phyloP scores from a whole-genome alignment of 1,140 invertebrate genomes.

The Stegodyphus mimosarum region DNA sequence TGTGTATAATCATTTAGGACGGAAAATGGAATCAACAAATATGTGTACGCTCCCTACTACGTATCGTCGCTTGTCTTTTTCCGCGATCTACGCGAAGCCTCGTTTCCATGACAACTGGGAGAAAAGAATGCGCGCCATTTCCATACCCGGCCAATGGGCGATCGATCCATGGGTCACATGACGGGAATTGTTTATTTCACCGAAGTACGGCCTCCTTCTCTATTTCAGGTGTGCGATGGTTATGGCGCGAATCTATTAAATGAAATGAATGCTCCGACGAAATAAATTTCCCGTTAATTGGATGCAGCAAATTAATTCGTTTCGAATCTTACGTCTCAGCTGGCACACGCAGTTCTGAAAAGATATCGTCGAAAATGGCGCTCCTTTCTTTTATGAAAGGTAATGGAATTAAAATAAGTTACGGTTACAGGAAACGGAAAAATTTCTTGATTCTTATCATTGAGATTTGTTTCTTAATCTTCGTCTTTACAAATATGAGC shows the following conservation, averaged over 20 bases:
- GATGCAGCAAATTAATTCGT: background rate
- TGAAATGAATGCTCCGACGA: background rate
- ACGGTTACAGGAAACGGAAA: too few relatives aligned
- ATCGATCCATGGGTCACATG: slow-evolving; percentile 6
- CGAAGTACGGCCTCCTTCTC: background rate
- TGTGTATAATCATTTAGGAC: too few relatives aligned
- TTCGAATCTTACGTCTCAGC: background rate
- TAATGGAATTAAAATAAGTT: too few relatives aligned
- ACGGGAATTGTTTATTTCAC: background rate
- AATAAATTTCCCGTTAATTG: background rate
- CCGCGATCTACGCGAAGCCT: background rate
- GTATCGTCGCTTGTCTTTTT: too few relatives aligned
- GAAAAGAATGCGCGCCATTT: background rate
- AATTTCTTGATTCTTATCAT: too few relatives aligned
- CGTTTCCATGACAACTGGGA: background rate
- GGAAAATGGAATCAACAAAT: too few relatives aligned
- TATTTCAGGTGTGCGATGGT: background rate
- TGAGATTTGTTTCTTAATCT: too few relatives aligned
- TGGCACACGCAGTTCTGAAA: too few relatives aligned
- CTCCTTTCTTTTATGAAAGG: too few relatives aligned
- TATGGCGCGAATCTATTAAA: background rate
- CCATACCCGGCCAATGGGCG: background rate
- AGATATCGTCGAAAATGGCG: too few relatives aligned
- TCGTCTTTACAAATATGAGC: too few relatives aligned
- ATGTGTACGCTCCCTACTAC: too few relatives aligned